Conservation (phyloP, 2,113 vertebrate species). For the Pangasianodon gigas region DNA sequence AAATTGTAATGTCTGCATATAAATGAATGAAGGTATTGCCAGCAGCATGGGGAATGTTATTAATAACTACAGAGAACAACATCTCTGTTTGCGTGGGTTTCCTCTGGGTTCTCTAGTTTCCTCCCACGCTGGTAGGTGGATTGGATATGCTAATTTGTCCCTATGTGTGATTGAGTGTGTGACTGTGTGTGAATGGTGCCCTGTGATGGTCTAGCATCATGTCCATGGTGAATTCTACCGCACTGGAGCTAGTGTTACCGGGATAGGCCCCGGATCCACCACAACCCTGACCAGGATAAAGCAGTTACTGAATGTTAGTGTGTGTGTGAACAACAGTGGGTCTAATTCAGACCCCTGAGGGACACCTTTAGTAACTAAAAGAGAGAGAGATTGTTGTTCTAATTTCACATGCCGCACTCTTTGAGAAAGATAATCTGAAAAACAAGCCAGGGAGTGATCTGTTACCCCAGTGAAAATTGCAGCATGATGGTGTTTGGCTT, state of each 20-base stretch:
- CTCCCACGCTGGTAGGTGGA: not conserved
- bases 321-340: not conserved
- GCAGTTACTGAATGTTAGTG: not conserved
- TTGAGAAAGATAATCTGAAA: not conserved
- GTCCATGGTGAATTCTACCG: not conserved
- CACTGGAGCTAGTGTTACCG: not conserved
- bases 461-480: not conserved
- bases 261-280: not conserved
- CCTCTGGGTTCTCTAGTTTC: not conserved
- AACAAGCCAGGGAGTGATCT: not conserved
- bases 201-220: not conserved
- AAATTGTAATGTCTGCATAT: not conserved
- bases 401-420: not conserved
- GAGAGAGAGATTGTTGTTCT: too few species aligned
- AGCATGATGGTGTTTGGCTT: not conserved
- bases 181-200: not conserved
- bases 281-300: not conserved
- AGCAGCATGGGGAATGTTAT: not conserved
- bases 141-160: not conserved
- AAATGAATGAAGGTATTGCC: not conserved
- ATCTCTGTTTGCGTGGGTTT: not conserved
- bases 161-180: not conserved
- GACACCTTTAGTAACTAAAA: not conserved
- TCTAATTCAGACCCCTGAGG: not conserved
- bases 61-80: not conserved